These are phyloP conservation scores for Lypha dubia DNA, from an alignment of 2,888 invertebrate genomes.

Conservation along the genomic window DNA sequence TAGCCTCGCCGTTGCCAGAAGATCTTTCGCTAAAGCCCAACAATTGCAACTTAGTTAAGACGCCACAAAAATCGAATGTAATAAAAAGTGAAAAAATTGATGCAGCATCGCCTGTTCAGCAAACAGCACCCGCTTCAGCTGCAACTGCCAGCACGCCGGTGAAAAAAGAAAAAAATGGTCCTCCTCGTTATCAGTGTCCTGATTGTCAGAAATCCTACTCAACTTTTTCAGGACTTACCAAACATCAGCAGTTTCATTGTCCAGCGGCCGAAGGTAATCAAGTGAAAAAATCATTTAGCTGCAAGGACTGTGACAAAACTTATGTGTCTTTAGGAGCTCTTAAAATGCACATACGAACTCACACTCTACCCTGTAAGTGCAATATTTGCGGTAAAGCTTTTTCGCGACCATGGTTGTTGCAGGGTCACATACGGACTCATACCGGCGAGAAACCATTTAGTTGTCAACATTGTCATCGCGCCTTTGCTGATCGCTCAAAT, in stretches of 20 bases:
- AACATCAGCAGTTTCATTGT: slow-evolving; percentile 98
- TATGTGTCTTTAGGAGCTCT: slow-evolving; percentile 97
- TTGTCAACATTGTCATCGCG: slow-evolving; percentile 96
- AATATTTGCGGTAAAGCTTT: slow-evolving; percentile 98
- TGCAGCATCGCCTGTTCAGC: slow-evolving; percentile 64
- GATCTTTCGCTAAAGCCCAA: slow-evolving; percentile 81
- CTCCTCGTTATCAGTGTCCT: slow-evolving; percentile 93
- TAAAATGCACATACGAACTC: slow-evolving; percentile 99
- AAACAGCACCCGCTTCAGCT: slow-evolving; percentile 64
- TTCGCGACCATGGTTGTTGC: slow-evolving; percentile 97
- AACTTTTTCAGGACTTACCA: slow-evolving; percentile 97
- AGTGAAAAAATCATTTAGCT: slow-evolving; percentile 96
- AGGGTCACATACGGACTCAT: slow-evolving; percentile 98
- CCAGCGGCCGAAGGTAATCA: slow-evolving; percentile 92
- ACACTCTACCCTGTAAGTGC: slow-evolving; percentile 98
- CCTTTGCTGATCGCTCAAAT: slow-evolving; percentile 98
- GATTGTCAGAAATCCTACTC: slow-evolving; percentile 98
- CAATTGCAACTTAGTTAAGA: slow-evolving; percentile 66
- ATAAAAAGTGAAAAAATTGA: slow-evolving; percentile 51
- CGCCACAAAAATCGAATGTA: slow-evolving; percentile 41
- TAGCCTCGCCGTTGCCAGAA: slow-evolving; percentile 82
- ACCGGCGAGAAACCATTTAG: slow-evolving; percentile 99
- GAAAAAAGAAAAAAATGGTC: slow-evolving; percentile 80
- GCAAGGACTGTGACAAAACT: slow-evolving; percentile 98
- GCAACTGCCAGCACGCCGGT: slow-evolving; percentile 76